Base-by-base conservation (phyloP, 2,797 vertebrate genomes). In the Lutjanus argentimaculatus region DNA sequence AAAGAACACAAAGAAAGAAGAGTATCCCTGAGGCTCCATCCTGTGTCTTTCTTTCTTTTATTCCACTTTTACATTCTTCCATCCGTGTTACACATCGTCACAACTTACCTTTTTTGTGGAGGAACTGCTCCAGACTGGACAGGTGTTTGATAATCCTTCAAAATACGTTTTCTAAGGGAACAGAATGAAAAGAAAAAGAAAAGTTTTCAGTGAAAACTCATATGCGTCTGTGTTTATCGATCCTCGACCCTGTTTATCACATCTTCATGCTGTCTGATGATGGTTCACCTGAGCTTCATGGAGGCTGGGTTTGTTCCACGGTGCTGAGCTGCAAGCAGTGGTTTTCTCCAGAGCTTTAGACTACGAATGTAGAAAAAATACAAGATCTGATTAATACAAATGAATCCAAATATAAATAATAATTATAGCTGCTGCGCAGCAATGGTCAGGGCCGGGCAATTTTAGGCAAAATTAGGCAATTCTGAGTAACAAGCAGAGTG, bases 261-360 rank as follows among this genome's bases (percentile, higher is more conserved):
- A n/a, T 25, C 8, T 0, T 22, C 69, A 46, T 56, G 42, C 30
- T 2, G n/a, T 36, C 10, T 19, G 12, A n/a, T 13, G 16, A 42
- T 8, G 25, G 21, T 25, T 79, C 6, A 79, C 76, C 61, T 21
- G 36, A 1, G 25, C 1, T 49, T 49, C 30, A 65, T 52, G 25
- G 59, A 77, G 12, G 25, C 0, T 2, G 16, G 67, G 67, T 70
- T 70, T 71, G 14, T 51, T 55, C 59, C 52, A 71, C n/a, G 67
- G 59, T 17, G 0, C 30, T 2, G 67, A 77, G 51, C 11, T 64
- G 19, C 15, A 53, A 9, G 0, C 2, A 53, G 1, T 10, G n/a
- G 4, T 72, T 22, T 8, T 57, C 66, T 63, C 66, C 16, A 10
- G 19, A 2, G 14, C 22, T 49, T 64, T 64, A 8, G 0, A 0